A percentile compares a stretch with the other conserved stretches of the same genome.
phyloP scores from a whole-genome alignment of 2,113 vertebrate species.

The Piliocolobus tephrosceles region DNA sequence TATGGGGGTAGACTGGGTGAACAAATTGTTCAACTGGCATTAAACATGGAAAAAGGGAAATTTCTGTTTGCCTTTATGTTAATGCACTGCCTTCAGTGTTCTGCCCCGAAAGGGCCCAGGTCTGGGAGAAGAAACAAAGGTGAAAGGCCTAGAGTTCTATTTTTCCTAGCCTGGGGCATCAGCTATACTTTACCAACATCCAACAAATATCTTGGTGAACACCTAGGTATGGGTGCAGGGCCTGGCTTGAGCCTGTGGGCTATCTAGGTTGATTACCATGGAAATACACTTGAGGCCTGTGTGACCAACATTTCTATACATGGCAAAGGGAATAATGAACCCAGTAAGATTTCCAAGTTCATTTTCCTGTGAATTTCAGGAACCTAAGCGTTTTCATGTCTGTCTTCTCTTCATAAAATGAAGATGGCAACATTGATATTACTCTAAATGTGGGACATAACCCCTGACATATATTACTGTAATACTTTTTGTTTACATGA shows the following conservation, averaged over 20 bases:
- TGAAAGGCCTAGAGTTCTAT: neutral
- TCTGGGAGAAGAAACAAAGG: neutral
- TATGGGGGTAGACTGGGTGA: neutral
- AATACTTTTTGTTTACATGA: conserved; percentile 24
- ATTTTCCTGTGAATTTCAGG: neutral
- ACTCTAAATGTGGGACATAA: neutral
- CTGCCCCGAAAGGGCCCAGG: neutral
- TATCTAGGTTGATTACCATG: neutral
- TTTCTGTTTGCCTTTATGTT: neutral
- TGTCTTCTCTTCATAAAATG: neutral
- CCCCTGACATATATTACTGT: neutral
- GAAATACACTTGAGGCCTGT: neutral
- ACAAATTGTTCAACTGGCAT: neutral
- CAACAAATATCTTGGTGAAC: neutral
- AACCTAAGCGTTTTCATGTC: neutral
- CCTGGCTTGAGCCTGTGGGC: neutral
- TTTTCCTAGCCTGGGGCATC: neutral
- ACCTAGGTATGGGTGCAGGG: neutral
- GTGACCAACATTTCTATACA: neutral
- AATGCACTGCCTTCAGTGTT: neutral
- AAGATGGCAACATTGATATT: neutral
- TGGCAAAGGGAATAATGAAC: conserved; percentile 5
- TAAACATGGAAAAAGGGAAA: neutral
- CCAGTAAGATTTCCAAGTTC: neutral
- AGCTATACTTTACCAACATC: neutral